Base-by-base conservation (phyloP, 2,797 vertebrate genomes). In the Catamblyrhynchus diadema region DNA sequence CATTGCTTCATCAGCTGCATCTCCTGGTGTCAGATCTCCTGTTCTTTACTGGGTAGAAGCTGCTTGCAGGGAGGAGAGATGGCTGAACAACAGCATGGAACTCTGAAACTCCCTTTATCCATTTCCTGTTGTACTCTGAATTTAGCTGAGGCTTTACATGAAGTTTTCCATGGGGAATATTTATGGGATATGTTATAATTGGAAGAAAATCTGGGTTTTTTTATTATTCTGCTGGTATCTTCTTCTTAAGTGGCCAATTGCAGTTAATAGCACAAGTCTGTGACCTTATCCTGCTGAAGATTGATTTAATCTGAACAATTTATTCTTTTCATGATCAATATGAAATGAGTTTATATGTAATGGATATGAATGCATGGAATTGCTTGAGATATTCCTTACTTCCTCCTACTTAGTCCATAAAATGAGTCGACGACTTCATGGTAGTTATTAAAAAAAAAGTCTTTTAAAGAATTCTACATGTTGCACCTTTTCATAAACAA, bases 291-390 rank as follows among this genome's bases (percentile, higher is more conserved):
- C 72, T 2, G 1, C 69, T 91, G 77, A 65, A 96, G 85, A 83
- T 39, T 81, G 53, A 90, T 95, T 95, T 90, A 90, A 95, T 90
- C 77, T 51, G 64, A 84, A 50, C 89, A 70, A 86, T 54, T 88
- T 70, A 84, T 96, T 88, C 82, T 44, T 91, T 59, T 48, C 18
- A 27, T 70, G 70, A 86, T 94, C 41, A 3, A 83, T 94, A 69
- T 39, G 53, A 81, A 88, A 75, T n/a, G 59, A 91, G 69, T 93
- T 94, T 79, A 90, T 83, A 72, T 32, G 51, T 88, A 81, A 94
- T 79, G n/a, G 67, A 51, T 91, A 81, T 42, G 94, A 90, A 93
- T 79, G 48, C 22, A 32, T 75, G n/a, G 73, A 91, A 62, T 56
- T 84, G 87, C 45, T 66, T 35, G 28, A 90, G 42, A 82, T 85